Base-by-base conservation (phyloP, 35 echinoderm and acorn worm species). In the Amphiura filiformis region DNA sequence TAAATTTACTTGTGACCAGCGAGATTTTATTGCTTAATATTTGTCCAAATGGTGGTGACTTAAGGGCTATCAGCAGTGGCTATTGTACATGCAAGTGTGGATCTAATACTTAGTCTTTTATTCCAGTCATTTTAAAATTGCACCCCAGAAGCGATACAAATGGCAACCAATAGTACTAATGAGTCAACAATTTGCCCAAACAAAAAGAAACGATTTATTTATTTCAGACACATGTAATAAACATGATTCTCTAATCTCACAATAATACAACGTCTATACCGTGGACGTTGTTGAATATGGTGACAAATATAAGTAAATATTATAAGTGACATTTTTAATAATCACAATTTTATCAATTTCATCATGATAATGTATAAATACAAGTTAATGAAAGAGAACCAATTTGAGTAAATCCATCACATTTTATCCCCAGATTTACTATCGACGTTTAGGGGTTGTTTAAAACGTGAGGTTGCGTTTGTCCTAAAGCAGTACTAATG, bases 161-260 rank as follows among this genome's bases (percentile, higher is more conserved):
- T 70, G 61, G 61, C 26, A 70, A 30, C 61, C 28, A n/a, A 13
- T 11, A 23, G 26, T 13, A 70, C 26, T 70, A 70, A 70, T 70
- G 61, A 70, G 17, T 70, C 61, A 70, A 23, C 61, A 70, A 70
- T 70, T 70, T 47, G 17, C 17, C 41, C 61, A 70, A 70, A 70
- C 61, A 70, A 70, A 70, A 70, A 70, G 61, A 30, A 70, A 23
- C 26, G 61, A 70, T 70, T 70, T 70, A 70, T 70, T 70, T 70
- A n/a, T 5, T 70, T 3, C 26, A 70, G 15, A 70, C 7, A 70
- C 61, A 70, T 70, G 61, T 26, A 70, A 18, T 70, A 23, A 70
- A 13, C 61, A 70, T 47, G 17, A 47, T 47, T 47, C 41, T 47
- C 5, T 47, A 47, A 4, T 47, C 17, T 47, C 41, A 47, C 4